These are phyloP conservation scores for Hermaeophaga mercurialis DNA, from an alignment of 2,888 invertebrate genomes.

Conservation along the genomic window DNA sequence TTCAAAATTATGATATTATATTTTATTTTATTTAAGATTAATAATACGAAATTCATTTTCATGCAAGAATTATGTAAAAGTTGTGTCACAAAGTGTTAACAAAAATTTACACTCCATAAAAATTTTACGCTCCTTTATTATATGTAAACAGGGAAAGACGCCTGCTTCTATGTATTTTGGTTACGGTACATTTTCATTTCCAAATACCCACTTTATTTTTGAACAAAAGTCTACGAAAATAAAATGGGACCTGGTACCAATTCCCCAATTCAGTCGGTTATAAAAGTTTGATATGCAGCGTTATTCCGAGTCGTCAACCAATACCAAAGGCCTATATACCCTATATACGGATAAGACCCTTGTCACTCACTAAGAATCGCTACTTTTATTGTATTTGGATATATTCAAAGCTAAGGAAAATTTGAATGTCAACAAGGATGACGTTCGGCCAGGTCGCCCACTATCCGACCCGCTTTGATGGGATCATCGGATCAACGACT, in stretches of 20 bases:
- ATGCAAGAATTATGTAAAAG: no score
- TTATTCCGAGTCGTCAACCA: conserved; percentile 21
- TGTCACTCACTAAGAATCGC: conserved; percentile 48
- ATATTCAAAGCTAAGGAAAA: conserved; percentile 56
- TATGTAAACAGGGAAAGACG: background rate
- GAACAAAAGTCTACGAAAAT: conserved; percentile 8
- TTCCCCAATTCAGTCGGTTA: conserved; percentile 11
- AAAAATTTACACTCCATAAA: conserved; percentile 4
- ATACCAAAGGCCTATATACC: conserved; percentile 17
- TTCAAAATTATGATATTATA: no score
- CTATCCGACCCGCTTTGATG: conserved; percentile 30
- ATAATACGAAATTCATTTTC: no score
- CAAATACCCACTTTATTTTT: conserved; percentile 9
- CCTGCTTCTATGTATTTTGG: conserved; percentile 5
- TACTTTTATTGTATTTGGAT: conserved; percentile 52
- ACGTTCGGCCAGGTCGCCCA: conserved; percentile 49
- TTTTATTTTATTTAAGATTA: no score
- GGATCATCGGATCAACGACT: conserved; percentile 49
- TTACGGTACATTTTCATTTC: conserved; percentile 9
- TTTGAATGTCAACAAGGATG: conserved; percentile 60
- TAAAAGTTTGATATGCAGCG: conserved; percentile 20
- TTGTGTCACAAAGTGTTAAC: background rate
- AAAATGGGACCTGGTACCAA: conserved; percentile 4
- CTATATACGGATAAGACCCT: conserved; percentile 33
- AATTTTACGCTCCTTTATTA: background rate